phyloP scores from a whole-genome alignment of 2,888 invertebrate species.

The Cantharis lateralis region DNA sequence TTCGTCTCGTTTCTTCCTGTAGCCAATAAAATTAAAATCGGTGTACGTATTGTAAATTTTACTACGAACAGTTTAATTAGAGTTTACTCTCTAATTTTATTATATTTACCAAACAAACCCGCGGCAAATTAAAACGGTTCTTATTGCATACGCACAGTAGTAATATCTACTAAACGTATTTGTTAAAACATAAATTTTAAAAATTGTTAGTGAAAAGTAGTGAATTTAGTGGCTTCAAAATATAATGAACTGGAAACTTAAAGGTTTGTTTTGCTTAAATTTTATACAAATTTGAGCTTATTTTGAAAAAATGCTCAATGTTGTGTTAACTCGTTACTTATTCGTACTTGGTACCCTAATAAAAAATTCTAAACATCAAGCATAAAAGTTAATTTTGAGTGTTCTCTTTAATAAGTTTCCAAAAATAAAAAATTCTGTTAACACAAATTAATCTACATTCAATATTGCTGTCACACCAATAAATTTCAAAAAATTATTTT shows the following conservation, averaged over 20 bases:
- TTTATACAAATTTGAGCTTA: not conserved
- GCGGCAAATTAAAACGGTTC: slow-evolving; percentile 1
- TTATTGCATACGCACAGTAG: not conserved
- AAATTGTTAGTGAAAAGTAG: not conserved
- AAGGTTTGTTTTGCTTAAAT: not conserved
- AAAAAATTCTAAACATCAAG: too few relatives aligned
- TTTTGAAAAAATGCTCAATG: not conserved
- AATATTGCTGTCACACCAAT: not conserved
- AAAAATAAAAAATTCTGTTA: not conserved
- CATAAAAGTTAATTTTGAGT: not conserved
- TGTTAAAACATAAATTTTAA: too few relatives aligned
- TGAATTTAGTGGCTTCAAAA: not conserved
- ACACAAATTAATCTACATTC: not conserved
- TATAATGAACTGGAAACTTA: not conserved
- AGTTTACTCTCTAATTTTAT: slow-evolving; percentile 25
- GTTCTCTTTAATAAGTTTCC: not conserved
- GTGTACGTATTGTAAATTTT: slow-evolving; percentile 16
- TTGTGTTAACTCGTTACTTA: not conserved
- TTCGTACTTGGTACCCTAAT: too few relatives aligned
- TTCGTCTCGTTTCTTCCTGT: not conserved
- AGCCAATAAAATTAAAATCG: not conserved
- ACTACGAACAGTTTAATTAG: slow-evolving; percentile 13
- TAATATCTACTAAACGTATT: not conserved
- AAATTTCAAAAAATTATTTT: not conserved
- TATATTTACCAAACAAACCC: slow-evolving; percentile 20